Percentiles rank a stretch among this genome's conserved stretches.
Conservation (phyloP, 92 coral and sea anemone genomes). For the Micromussa lordhowensis region DNA sequence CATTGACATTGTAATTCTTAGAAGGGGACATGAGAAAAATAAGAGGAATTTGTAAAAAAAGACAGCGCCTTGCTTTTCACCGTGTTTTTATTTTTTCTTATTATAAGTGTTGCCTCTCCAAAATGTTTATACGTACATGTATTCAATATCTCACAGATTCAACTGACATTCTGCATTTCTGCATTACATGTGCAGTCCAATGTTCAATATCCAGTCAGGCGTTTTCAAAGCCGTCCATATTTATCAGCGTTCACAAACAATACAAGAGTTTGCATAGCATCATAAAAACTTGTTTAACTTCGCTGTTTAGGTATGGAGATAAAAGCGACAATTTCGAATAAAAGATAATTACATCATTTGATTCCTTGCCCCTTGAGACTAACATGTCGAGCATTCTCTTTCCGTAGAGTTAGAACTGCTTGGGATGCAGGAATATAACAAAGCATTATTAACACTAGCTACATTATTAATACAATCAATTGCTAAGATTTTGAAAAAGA, state of each 20-base stretch:
- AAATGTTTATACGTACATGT: not conserved
- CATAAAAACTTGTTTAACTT: too few species aligned
- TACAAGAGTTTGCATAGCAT: not conserved
- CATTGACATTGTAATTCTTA: too few species aligned
- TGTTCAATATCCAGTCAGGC: not conserved
- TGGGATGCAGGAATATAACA: not conserved
- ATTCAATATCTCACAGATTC: not conserved
- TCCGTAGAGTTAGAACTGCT: not conserved
- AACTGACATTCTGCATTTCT: not conserved
- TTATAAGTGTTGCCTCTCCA: not conserved
- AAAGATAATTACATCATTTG: too few species aligned
- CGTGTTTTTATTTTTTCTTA: not conserved
- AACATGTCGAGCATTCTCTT: not conserved
- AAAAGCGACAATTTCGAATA: too few species aligned
- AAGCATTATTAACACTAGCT: not conserved
- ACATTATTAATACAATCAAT: not conserved
- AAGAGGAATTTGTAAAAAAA: too few species aligned
- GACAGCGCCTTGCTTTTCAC: not conserved
- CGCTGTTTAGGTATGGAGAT: too few species aligned
- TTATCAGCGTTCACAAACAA: not conserved
- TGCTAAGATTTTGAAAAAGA: slow-evolving; percentile 25
- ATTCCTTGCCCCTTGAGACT: not conserved
- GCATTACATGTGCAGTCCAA: too few species aligned
- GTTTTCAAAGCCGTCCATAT: not conserved
- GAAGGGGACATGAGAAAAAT: not conserved